Conservation (phyloP, 2,797 vertebrate species). For the Bradypus variegatus region DNA sequence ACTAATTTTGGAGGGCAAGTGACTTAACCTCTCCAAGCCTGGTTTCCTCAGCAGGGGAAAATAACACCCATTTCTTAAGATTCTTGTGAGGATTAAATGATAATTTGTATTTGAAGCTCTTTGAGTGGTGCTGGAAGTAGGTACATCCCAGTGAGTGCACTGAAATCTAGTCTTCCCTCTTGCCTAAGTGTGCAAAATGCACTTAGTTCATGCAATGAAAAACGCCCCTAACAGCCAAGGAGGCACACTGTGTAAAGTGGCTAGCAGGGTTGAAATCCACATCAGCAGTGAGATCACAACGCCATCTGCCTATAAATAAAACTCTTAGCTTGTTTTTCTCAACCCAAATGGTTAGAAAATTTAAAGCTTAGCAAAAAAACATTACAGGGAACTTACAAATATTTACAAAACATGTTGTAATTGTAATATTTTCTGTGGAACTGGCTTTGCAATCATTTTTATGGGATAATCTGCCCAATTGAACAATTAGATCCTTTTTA, state of each 20-base stretch:
- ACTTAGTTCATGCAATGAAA: background rate
- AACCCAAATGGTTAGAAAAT: background rate
- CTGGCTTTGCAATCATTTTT: background rate
- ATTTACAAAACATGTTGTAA: background rate
- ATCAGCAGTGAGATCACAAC: background rate
- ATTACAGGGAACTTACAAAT: background rate
- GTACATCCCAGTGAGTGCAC: background rate
- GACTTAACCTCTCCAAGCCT: background rate
- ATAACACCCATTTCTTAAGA: background rate
- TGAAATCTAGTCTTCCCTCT: background rate
- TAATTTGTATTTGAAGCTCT: background rate
- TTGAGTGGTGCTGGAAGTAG: background rate
- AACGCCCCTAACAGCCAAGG: background rate
- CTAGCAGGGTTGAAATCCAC: background rate
- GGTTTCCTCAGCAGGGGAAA: background rate
- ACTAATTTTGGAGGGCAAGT: background rate
- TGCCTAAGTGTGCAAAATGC: no score
- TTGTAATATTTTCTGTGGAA: background rate
- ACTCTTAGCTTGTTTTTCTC: conserved; percentile 15
- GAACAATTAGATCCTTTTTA: background rate
- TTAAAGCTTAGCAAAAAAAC: background rate
- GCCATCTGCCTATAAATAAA: background rate
- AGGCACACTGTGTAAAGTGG: background rate
- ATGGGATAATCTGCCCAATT: background rate
- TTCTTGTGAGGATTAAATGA: background rate